Percentiles rank a stretch among this genome's conserved stretches.
Conservation (phyloP, 2,797 vertebrate genomes). For the Poecilia velifera region DNA sequence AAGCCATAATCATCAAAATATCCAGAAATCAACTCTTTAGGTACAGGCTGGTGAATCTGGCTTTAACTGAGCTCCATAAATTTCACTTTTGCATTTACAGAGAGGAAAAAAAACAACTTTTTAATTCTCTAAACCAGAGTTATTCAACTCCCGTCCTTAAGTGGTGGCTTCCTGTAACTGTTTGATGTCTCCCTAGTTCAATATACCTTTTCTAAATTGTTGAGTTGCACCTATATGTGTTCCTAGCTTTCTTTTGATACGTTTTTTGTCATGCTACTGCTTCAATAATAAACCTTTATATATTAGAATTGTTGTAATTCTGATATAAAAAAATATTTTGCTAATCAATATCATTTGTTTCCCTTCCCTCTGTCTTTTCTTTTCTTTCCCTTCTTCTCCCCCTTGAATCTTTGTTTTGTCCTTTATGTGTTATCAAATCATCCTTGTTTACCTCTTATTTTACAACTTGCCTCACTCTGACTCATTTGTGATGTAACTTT, state of each 20-base stretch:
- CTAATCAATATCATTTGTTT: slow-evolving; percentile 30
- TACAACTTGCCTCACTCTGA: slow-evolving; percentile 3
- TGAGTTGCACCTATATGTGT: background rate
- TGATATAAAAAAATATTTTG: slow-evolving; percentile 3
- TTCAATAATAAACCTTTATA: background rate
- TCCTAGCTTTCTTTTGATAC: background rate
- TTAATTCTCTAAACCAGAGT: too few relatives aligned
- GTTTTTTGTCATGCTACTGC: background rate
- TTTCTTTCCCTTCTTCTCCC: background rate
- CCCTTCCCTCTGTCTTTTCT: background rate
- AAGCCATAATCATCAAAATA: background rate
- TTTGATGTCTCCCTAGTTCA: background rate
- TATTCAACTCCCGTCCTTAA: too few relatives aligned
- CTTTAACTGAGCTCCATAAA: background rate
- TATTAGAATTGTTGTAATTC: background rate
- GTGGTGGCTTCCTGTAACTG: too few relatives aligned
- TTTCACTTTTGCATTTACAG: background rate
- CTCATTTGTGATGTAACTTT: slow-evolving; percentile 11
- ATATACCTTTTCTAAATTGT: background rate
- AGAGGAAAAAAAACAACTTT: background rate
- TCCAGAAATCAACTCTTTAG: background rate
- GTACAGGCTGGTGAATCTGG: background rate
- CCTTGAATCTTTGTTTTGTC: slow-evolving; percentile 18
- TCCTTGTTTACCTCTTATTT: slow-evolving; percentile 9
- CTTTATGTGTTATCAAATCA: slow-evolving; percentile 25